Evolutionary conservation across 1,140 invertebrate species (phyloP), one percentile per base, ranked within the genome.

Genomic region (Diprion similis): DNA sequence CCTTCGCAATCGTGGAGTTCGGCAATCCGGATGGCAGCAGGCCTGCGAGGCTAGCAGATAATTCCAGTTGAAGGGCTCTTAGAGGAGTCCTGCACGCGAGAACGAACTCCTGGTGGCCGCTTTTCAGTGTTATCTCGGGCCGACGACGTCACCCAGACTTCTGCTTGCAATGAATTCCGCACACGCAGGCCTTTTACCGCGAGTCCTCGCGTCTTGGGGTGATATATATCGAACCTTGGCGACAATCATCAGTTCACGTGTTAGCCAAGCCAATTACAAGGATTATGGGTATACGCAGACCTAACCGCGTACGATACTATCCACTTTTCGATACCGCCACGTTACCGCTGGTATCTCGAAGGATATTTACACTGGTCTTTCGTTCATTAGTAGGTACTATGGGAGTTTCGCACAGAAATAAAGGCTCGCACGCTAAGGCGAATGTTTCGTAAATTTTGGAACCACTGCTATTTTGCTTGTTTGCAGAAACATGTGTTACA

Each of bases 221-320:
- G 82, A 84, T 86, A 78, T 81, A 77, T 84, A 86, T 85, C 82
- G 81, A 82, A 17, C 67, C 72, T 80, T 77, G 75, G 80, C 81
- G 80, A 84, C 82, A 80, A 84, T 82, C 81, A 81, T 83, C 83
- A 76, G 64, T 18, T 46, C 66, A 59, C 8, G 15, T n/a, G 45
- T 46, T 37, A 13, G 46, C 17, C 51, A 79, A 79, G 83, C 81
- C 84, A 85, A 85, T 85, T 86, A 85, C 79, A 82, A 81, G 80
- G 71, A 73, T 77, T 59, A 59, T 59, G n/a, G 24, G 24, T 17
- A 17, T 59, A 59, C 51, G 51, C 51, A 59, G 51, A 59, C 51
- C 51, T 6, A 9, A 15, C 11, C 51, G 51, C 51, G 51, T 59
- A 17, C 51, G 51, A 59, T 59, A 37, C 51, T 59, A 17, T 13